Evolutionary conservation across 2,797 vertebrate species (phyloP).

Genomic region (Gallirallus australis): DNA sequence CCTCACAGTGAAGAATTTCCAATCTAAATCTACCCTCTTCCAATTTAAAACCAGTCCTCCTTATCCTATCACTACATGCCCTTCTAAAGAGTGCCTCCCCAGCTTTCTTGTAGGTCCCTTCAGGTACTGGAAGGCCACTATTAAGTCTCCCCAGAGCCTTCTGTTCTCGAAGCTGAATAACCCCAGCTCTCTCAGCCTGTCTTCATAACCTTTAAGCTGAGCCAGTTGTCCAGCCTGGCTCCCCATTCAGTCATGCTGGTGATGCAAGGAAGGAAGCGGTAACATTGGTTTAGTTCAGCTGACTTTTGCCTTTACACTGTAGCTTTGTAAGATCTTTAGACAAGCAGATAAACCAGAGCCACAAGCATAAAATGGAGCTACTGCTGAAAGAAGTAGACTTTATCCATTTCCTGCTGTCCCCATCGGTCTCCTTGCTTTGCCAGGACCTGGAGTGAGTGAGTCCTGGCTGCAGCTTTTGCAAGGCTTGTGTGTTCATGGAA

Average conservation of each 20-base stretch:
- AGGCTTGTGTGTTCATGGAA: not conserved
- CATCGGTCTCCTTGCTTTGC: not conserved
- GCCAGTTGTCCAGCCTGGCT: not conserved
- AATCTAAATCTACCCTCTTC: too few species aligned
- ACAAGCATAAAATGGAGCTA: not conserved
- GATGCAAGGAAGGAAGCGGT: not conserved
- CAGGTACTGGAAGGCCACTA: too few species aligned
- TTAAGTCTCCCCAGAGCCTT: too few species aligned
- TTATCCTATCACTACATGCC: too few species aligned
- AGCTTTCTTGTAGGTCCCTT: too few species aligned
- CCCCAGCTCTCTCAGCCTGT: too few species aligned
- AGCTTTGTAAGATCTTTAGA: not conserved
- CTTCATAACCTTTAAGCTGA: rapidly evolving
- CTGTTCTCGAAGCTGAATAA: too few species aligned
- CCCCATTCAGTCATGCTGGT: rapidly evolving
- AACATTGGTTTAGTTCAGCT: not conserved
- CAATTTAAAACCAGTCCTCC: too few species aligned
- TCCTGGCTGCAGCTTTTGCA: not conserved
- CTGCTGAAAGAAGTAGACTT: not conserved
- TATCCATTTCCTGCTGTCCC: not conserved
- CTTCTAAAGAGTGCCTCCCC: too few species aligned
- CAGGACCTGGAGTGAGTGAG: not conserved
- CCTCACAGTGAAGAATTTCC: too few species aligned
- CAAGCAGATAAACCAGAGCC: not conserved
- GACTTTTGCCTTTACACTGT: not conserved